Percentiles rank a stretch among this genome's conserved stretches.
These are phyloP conservation scores for Drosophila persimilis DNA, from an alignment of 1,140 invertebrate species.

Conservation along the genomic window DNA sequence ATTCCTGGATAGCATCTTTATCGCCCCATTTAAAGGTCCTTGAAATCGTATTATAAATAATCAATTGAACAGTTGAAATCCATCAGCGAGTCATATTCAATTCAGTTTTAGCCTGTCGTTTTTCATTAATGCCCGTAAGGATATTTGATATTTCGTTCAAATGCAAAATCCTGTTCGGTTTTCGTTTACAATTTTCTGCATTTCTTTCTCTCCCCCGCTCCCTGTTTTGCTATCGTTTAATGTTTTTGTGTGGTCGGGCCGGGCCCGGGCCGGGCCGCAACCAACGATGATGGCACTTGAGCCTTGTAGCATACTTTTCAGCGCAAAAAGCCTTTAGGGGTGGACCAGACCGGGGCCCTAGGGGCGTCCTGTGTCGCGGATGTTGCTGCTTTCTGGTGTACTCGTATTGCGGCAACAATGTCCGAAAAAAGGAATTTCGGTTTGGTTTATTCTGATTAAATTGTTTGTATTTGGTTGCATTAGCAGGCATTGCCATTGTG, in stretches of 20 bases:
- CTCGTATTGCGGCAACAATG: slow-evolving; percentile 11
- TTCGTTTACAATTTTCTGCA: slow-evolving; percentile 13
- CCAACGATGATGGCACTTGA: slow-evolving; percentile 65
- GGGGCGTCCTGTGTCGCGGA: slow-evolving; percentile 30
- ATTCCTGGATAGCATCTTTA: too few species aligned
- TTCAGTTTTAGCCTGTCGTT: slow-evolving; percentile 7
- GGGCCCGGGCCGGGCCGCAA: too few species aligned
- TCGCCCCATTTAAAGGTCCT: too few species aligned
- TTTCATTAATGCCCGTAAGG: slow-evolving; percentile 37
- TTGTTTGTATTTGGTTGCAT: slow-evolving; percentile 79
- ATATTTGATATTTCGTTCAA: slow-evolving; percentile 44
- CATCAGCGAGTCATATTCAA: too few species aligned
- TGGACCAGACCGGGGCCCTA: slow-evolving; percentile 1
- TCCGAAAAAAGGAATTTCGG: slow-evolving; percentile 38
- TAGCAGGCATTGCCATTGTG: slow-evolving; percentile 48
- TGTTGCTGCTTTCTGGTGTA: slow-evolving; percentile 15
- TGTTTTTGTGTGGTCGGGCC: slow-evolving; percentile 49
- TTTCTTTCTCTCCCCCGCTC: too few species aligned
- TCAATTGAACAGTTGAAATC: too few species aligned
- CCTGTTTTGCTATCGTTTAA: slow-evolving; percentile 61
- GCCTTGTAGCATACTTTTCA: slow-evolving; percentile 73
- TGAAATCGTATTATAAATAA: too few species aligned
- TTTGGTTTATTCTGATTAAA: slow-evolving; percentile 80
- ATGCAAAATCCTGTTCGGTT: slow-evolving; percentile 20
- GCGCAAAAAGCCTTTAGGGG: slow-evolving; percentile 64